Evolutionary conservation across 2,113 vertebrate genomes (phyloP).

Genomic region (Uria lomvia): DNA sequence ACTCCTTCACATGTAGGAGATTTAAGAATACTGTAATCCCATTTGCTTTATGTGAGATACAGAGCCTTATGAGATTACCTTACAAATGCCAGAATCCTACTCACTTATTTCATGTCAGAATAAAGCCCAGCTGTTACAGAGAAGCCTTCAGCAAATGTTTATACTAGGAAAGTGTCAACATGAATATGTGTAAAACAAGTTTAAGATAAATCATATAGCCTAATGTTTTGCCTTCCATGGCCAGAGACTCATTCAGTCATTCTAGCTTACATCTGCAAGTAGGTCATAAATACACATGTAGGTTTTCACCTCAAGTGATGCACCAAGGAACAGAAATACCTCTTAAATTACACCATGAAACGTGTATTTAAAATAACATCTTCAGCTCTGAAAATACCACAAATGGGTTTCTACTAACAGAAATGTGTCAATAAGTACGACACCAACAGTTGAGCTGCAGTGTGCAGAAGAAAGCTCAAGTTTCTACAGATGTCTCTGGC

Average conservation of each 20-base stretch:
- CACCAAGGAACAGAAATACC: neutral
- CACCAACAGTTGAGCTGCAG: neutral
- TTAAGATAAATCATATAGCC: neutral
- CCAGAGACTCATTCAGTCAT: neutral
- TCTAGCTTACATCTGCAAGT: neutral
- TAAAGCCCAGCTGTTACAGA: neutral
- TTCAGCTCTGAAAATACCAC: neutral
- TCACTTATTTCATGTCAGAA: neutral
- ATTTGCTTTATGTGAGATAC: neutral
- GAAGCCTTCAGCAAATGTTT: neutral
- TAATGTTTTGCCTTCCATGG: neutral
- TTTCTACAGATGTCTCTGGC: neutral
- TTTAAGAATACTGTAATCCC: neutral
- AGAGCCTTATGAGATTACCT: neutral
- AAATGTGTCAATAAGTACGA: neutral
- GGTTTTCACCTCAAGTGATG: neutral
- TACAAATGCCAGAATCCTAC: neutral
- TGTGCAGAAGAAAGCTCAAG: neutral
- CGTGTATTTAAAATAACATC: neutral
- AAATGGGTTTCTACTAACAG: neutral
- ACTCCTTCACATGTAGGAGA: neutral
- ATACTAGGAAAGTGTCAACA: neutral
- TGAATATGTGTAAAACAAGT: neutral
- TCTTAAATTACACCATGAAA: neutral
- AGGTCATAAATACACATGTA: neutral